These are phyloP conservation scores for Apodemia hepburni DNA, from an alignment of 2,888 invertebrate species.

Conservation along the genomic window DNA sequence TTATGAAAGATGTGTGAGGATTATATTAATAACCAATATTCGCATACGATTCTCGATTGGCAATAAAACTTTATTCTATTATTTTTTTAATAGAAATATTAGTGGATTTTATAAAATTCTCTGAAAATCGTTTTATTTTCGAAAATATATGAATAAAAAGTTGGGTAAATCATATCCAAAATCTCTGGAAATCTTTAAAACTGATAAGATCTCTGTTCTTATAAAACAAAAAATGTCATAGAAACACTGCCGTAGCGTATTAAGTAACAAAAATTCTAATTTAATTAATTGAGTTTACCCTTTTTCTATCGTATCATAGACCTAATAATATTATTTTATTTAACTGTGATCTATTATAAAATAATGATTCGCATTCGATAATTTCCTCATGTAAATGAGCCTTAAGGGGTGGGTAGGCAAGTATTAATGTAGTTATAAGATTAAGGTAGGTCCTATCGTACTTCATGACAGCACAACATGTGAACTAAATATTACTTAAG, in stretches of 20 bases:
- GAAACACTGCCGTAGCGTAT: not conserved
- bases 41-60: not conserved
- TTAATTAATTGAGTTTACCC: no score
- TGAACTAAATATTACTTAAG: conserved; percentile 59
- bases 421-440: conserved; percentile 55
- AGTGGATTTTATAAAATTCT: not conserved
- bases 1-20: not conserved
- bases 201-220: no score
- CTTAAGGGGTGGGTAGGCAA: conserved; percentile 48
- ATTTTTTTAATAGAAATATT: not conserved
- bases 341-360: no score
- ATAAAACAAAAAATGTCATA: no score
- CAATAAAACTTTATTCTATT: not conserved
- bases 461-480: conserved; percentile 11
- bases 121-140: not conserved
- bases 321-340: no score
- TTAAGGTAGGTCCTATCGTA: conserved; percentile 25
- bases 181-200: no score
- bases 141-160: no score
- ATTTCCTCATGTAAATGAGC: conserved; percentile 31
- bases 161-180: no score
- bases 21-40: no score
- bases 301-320: no score
- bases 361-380: not conserved
- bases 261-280: no score